Evolutionary conservation across 2,797 vertebrate species (phyloP), one percentile per base, ranked within the genome.

Genomic region (Taeniopygia guttata): DNA sequence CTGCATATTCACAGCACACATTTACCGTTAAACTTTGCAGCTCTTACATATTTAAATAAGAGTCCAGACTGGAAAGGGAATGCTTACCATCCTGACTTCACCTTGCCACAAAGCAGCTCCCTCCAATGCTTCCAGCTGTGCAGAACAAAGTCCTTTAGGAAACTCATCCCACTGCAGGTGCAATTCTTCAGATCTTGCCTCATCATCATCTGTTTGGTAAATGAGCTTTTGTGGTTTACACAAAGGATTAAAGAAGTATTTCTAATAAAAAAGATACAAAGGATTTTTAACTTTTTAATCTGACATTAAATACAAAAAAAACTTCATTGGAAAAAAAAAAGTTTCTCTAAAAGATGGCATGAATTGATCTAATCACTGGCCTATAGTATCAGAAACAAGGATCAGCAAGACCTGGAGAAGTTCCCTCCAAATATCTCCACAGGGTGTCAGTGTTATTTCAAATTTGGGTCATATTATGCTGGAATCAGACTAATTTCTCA

Each of bases 371-470:
- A 38, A 76, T 76, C 23, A 67, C 38, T 46, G 20, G 11, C 22
- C n/a, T 36, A 10, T 0, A 43, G 14, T 5, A 69, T 17, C 32
- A 79, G 60, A 22, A 79, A 21, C 22, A 43, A 75, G 27, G 43
- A 72, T 13, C 14, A 78, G 56, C 34, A 63, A 26, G 78, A 54
- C 43, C 54, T 48, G 58, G 49, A 62, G 36, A 66, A 19, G 38
- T 93, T 85, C 80, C 49, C 49, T 77, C 95, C 90, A 19, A 27
- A 25, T 6, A 2, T 45, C 88, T 96, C 97, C 97, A 97, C 97
- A 96, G 29, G 97, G 94, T 97, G 98, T 95, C 98, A 98, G 94
- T 97, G 91, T 98, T 92, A 90, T 90, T 94, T 97, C 96, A 97
- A 21, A 79, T 94, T 95, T 95, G 73, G 34, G 63, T 88, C 16